A percentile compares a stretch with the other conserved stretches of the same genome.
These are phyloP conservation scores for Megaceryle alcyon DNA, from an alignment of 2,797 vertebrate genomes.

Conservation along the genomic window DNA sequence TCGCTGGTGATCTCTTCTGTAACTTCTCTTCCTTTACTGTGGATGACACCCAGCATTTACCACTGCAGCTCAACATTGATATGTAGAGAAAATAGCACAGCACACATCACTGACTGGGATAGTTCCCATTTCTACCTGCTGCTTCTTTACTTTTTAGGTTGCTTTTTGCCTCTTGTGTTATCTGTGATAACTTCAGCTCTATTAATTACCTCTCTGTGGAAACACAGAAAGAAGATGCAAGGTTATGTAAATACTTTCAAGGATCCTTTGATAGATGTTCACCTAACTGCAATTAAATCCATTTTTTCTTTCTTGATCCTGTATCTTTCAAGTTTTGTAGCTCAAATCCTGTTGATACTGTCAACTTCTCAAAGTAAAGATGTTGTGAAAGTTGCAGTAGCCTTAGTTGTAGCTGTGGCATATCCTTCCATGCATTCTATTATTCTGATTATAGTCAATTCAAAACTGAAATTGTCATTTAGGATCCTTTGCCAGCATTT, in stretches of 20 bases:
- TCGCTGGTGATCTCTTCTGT: neutral
- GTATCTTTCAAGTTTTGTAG: conserved; percentile 54
- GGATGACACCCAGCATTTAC: neutral
- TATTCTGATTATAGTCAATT: conserved; percentile 59
- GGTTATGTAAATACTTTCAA: neutral
- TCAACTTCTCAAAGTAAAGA: neutral
- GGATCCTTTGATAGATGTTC: conserved; percentile 27
- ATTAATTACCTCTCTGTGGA: conserved; percentile 66
- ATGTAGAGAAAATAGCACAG: conserved; percentile 30
- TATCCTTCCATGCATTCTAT: conserved; percentile 57
- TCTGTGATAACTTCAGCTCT: conserved; percentile 44
- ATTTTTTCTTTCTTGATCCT: conserved; percentile 69
- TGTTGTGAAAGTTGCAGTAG: conserved; percentile 45
- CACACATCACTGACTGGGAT: neutral
- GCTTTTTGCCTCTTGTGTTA: conserved; percentile 35
- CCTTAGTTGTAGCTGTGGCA: neutral
- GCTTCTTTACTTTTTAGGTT: conserved; percentile 16
- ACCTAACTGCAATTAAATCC: conserved; percentile 54
- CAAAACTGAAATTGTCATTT: conserved; percentile 29
- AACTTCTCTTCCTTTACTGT: neutral
- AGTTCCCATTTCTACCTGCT: conserved; percentile 22
- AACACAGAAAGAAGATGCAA: conserved; percentile 54
- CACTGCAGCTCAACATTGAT: neutral
- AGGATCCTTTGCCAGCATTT: neutral
- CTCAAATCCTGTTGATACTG: conserved; percentile 16